Percentiles rank a stretch among this genome's conserved stretches.
Conservation (phyloP, 2,888 invertebrate genomes). For the Eupithecia vulgata region DNA sequence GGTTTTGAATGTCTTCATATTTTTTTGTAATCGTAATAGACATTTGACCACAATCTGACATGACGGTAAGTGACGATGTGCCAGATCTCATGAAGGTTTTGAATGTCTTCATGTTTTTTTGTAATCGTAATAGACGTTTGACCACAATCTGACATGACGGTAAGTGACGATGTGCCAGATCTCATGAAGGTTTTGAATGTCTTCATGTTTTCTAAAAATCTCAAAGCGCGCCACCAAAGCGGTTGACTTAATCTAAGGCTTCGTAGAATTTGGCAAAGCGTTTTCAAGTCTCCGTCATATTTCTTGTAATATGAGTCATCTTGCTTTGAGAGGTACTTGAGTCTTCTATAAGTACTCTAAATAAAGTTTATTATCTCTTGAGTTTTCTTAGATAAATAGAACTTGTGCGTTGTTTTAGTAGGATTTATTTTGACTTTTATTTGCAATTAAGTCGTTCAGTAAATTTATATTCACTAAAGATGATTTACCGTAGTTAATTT, state of each 20-base stretch:
- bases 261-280: background rate
- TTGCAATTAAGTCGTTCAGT: background rate
- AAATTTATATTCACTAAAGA: background rate
- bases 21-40: too few species aligned
- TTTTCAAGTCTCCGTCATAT: background rate
- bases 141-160: background rate
- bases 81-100: background rate
- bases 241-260: background rate
- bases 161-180: background rate
- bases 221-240: background rate
- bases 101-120: too few species aligned
- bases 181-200: background rate
- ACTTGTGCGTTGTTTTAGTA: background rate
- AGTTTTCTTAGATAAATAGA: background rate
- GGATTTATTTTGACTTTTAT: conserved; percentile 7
- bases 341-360: background rate
- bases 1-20: too few species aligned
- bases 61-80: background rate
- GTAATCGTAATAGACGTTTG: background rate
- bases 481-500: background rate
- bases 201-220: background rate
- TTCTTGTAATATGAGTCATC: background rate
- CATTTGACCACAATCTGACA: background rate
- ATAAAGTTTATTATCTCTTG: background rate
- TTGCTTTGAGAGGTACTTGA: background rate